These are phyloP conservation scores for Actinia tenebrosa DNA, from an alignment of 64 coral and sea anemone species.

Conservation along the genomic window DNA sequence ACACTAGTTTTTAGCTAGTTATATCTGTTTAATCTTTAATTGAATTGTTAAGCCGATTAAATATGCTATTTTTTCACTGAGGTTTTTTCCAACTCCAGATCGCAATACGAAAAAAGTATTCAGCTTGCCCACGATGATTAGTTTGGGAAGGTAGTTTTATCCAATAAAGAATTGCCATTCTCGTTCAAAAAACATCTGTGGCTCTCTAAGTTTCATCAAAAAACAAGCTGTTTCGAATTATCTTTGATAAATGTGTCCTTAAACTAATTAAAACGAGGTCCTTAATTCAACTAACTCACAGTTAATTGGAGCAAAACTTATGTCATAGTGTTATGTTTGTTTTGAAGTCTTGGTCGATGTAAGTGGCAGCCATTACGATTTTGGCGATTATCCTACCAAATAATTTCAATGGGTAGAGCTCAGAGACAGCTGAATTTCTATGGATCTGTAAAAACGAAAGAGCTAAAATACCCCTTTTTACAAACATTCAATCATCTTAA, in stretches of 20 bases:
- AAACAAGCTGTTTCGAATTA: not conserved
- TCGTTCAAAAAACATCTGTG: conserved; percentile 10
- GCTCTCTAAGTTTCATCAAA: not conserved
- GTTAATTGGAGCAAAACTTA: not conserved
- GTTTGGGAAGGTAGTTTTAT: not conserved
- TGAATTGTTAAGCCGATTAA: no score
- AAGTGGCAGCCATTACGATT: not conserved
- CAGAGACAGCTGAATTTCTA: not conserved
- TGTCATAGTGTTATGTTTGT: not conserved
- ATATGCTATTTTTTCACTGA: no score
- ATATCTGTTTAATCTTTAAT: no score
- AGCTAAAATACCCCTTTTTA: not conserved
- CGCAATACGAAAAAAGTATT: no score
- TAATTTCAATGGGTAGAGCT: not conserved
- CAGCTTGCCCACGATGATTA: no score
- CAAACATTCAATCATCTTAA: not conserved
- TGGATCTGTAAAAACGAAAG: not conserved
- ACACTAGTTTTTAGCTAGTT: no score
- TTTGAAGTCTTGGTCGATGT: not conserved
- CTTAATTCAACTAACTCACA: conserved; percentile 1
- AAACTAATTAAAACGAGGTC: conserved; percentile 8
- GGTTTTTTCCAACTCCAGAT: no score
- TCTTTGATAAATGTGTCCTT: conserved; percentile 1
- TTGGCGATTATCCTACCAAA: not conserved
- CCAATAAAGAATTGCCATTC: not conserved